phyloP scores from a whole-genome alignment of 2,113 vertebrate genomes.

The Hemiscyllium ocellatum region DNA sequence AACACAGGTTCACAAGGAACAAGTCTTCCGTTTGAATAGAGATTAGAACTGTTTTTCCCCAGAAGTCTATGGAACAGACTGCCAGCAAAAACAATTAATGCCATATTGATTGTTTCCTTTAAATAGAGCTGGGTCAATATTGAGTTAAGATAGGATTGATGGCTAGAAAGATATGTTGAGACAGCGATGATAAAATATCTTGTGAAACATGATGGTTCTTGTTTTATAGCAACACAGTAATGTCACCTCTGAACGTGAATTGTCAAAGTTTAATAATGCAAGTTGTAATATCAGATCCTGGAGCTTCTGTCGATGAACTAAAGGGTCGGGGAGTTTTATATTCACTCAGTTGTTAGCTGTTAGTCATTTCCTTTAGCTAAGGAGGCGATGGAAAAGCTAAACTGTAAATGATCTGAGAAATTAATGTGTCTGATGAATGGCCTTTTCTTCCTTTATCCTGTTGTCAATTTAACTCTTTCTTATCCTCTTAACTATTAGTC shows the following conservation, averaged over 20 bases:
- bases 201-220: background rate
- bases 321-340: background rate
- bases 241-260: background rate
- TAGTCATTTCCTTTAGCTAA: background rate
- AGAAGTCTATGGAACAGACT: background rate
- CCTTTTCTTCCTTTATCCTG: background rate
- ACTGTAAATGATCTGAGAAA: background rate
- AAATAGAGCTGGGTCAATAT: conserved; percentile 28
- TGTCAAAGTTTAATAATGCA: background rate
- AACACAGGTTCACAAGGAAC: background rate
- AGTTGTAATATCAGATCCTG: background rate
- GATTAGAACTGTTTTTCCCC: background rate
- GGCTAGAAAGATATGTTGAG: background rate
- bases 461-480: background rate
- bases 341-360: background rate
- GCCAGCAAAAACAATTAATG: conserved; percentile 14
- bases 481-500: background rate
- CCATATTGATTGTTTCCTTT: background rate
- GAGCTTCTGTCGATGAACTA: background rate
- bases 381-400: background rate
- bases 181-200: background rate
- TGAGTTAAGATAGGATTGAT: conserved; percentile 7
- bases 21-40: background rate
- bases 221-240: background rate
- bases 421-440: background rate